Percentiles rank a stretch among this genome's conserved stretches.
Conservation (phyloP, 2,888 invertebrate genomes). For the Drosophila peninsularis region DNA sequence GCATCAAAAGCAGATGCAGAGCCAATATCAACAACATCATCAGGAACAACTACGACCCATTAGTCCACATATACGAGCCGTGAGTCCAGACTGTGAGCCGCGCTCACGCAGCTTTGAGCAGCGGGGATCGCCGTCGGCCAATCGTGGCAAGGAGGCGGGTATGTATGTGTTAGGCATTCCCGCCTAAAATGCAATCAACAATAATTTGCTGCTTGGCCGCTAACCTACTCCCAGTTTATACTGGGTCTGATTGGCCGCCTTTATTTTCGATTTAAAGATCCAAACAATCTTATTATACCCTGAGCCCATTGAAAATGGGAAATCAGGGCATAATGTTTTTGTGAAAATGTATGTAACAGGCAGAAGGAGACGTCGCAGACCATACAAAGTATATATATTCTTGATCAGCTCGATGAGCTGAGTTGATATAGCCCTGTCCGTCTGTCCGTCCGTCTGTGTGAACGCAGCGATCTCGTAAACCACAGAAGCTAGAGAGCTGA, state of each 20-base stretch:
- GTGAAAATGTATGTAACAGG: no score
- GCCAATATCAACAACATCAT: conserved; percentile 32
- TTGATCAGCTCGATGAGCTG: no score
- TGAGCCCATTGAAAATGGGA: no score
- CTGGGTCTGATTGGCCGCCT: conserved; percentile 1
- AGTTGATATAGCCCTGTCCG: no score
- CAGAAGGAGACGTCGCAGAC: no score
- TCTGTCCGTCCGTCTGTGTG: no score
- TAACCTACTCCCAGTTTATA: background rate
- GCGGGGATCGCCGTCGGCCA: conserved; percentile 79
- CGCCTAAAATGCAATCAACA: conserved; percentile 4
- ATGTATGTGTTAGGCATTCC: conserved; percentile 50
- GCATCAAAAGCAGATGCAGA: conserved; percentile 31
- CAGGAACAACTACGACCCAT: conserved; percentile 78
- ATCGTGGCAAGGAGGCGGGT: conserved; percentile 61
- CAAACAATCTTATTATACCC: conserved; percentile 15
- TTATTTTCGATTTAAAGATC: conserved; percentile 25
- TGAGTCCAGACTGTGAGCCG: conserved; percentile 87
- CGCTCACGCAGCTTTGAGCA: conserved; percentile 89
- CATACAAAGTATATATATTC: no score
- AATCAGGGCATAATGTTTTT: no score
- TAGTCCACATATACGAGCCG: conserved; percentile 84
- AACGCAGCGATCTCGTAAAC: no score
- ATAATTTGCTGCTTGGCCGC: conserved; percentile 1
- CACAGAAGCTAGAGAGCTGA: no score